These are phyloP conservation scores for Diprion similis DNA, from an alignment of 1,140 invertebrate species.

Conservation along the genomic window DNA sequence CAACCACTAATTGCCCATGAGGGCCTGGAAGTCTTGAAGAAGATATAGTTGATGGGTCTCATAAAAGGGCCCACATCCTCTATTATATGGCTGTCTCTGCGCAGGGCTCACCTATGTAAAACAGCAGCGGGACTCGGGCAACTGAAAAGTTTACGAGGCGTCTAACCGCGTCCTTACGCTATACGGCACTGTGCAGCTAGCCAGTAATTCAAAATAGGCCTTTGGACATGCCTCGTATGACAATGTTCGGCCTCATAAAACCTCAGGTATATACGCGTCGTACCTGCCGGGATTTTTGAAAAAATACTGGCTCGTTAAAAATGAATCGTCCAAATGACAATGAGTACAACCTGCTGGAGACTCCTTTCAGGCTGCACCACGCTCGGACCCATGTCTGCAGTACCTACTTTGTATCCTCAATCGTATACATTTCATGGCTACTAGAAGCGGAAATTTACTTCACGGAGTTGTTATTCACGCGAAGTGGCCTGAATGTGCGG, in stretches of 20 bases:
- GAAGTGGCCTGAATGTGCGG: too few relatives aligned
- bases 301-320: slow-evolving; percentile 8
- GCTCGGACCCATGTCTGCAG: too few relatives aligned
- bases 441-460: too few relatives aligned
- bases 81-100: slow-evolving; percentile 14
- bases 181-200: not conserved
- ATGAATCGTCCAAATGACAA: not conserved
- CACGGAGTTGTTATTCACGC: too few relatives aligned
- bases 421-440: too few relatives aligned
- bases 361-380: too few relatives aligned
- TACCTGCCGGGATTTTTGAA: not conserved
- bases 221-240: slow-evolving; percentile 10
- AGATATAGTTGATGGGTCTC: slow-evolving; percentile 17
- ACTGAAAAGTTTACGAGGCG: slow-evolving; percentile 12
- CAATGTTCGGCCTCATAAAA: not conserved
- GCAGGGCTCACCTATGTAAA: slow-evolving; percentile 9
- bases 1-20: slow-evolving; percentile 15
- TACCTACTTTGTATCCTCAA: too few relatives aligned
- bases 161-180: slow-evolving; percentile 3
- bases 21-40: slow-evolving; percentile 6
- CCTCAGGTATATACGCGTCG: not conserved
- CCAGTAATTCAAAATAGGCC: not conserved
- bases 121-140: not conserved
- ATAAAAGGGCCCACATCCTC: slow-evolving; percentile 16
- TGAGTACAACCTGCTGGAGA: not conserved